Conservation (phyloP, 1,140 invertebrate species). For the Drosophila varians region DNA sequence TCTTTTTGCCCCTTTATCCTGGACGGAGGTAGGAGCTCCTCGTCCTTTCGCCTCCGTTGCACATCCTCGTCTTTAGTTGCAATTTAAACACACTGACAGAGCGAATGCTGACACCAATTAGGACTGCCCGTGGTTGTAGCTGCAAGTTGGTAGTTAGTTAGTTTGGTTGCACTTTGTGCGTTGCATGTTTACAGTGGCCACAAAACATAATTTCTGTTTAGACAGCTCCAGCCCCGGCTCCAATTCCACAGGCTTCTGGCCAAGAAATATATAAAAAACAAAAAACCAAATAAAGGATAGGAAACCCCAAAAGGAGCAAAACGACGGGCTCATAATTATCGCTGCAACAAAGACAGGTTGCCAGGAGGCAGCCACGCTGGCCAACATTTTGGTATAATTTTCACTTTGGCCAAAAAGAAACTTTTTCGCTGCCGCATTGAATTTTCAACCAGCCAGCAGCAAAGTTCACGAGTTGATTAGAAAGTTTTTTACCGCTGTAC, state of each 20-base stretch:
- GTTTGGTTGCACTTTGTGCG: slow-evolving; percentile 59
- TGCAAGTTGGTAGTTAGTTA: slow-evolving; percentile 56
- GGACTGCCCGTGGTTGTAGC: slow-evolving; percentile 30
- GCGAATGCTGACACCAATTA: slow-evolving; percentile 78
- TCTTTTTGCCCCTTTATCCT: slow-evolving; percentile 15
- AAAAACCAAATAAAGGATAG: too few relatives aligned
- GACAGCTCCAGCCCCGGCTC: slow-evolving; percentile 54
- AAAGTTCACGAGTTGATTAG: slow-evolving; percentile 74
- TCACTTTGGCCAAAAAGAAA: slow-evolving; percentile 41
- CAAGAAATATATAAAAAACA: neutral
- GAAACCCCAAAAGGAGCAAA: slow-evolving; percentile 2
- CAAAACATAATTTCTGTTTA: slow-evolving; percentile 81
- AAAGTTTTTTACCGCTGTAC: slow-evolving; percentile 59
- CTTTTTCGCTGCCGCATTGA: slow-evolving; percentile 55
- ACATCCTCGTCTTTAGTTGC: slow-evolving; percentile 67
- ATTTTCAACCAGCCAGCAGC: slow-evolving; percentile 56
- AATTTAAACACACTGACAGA: slow-evolving; percentile 50
- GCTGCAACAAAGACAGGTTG: slow-evolving; percentile 36
- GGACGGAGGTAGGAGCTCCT: neutral
- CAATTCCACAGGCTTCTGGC: slow-evolving; percentile 34
- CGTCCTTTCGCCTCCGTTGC: slow-evolving; percentile 12
- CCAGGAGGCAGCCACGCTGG: slow-evolving; percentile 11
- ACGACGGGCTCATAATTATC: slow-evolving; percentile 67
- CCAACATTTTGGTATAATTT: slow-evolving; percentile 44
- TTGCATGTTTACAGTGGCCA: slow-evolving; percentile 79